Base-by-base conservation (phyloP, 2,113 vertebrate genomes). In the Plecturocebus donacophilus region DNA sequence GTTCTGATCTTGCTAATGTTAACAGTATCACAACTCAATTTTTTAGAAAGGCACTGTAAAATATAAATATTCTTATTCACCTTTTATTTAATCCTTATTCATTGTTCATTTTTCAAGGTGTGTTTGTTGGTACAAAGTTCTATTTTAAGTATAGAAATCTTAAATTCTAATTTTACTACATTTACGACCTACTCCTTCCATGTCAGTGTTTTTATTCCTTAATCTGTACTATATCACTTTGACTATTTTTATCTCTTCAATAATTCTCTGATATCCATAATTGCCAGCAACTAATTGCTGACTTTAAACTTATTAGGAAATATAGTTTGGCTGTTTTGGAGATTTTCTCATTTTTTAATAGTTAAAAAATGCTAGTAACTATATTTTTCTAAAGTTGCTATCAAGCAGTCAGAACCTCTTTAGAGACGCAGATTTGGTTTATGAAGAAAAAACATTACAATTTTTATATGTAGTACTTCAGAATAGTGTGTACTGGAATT, bases 81-180 rank as follows among this genome's bases (percentile, higher is more conserved):
- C 32, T 27, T 64, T 64, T 58, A 58, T 58, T 58, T 64, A 64
- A 64, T 32, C 27, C 30, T 64, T 64, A 64, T 32, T 64, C 12
- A 32, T 6, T 64, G 12, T 64, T 82, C 35, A 27, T 90, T 83
- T 89, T 89, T 76, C 38, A 90, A 27, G 11, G 4, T 84, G 20
- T 68, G 11, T n/a, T 76, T 68, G 21, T 95, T 38, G 17, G 45
- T 58, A 84, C 83, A 64, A 77, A 56, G 66, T 84, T 54, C 23
- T 76, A 14, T 89, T 89, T 90, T 77, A 85, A 56, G 25, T 91
- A 71, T 49, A 79, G 32, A 68, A 90, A 73, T 89, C 54, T 94
- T 82, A 83, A 90, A 70, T 91, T 91, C 40, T 86, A 58, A 38
- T 58, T 70, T 90, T 95, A 68, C 25, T 70, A 8, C 49, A 70